Percentiles rank a stretch among this genome's conserved stretches.
phyloP scores from a whole-genome alignment of 2,113 vertebrate species.

The Crotalus horridus region DNA sequence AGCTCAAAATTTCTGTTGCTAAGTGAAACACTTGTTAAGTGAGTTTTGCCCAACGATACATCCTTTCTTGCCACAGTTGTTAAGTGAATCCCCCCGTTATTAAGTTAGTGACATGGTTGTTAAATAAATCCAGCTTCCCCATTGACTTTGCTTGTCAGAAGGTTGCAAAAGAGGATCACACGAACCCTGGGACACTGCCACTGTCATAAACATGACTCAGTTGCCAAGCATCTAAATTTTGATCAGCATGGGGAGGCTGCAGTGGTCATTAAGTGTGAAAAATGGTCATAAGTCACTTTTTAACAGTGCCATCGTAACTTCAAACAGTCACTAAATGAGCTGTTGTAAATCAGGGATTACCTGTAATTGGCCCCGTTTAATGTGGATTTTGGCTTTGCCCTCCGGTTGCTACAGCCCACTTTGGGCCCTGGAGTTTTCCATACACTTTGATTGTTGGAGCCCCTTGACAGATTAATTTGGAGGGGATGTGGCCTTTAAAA shows the following conservation, averaged over 20 bases:
- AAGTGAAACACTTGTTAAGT: not conserved
- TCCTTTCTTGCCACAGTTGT: not conserved
- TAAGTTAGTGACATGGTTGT: not conserved
- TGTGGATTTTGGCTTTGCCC: not conserved
- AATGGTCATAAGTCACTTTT: not conserved
- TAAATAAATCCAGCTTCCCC: not conserved
- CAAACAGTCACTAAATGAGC: not conserved
- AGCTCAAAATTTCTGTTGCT: not conserved
- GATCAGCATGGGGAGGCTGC: not conserved
- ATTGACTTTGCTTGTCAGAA: not conserved
- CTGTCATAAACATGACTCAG: not conserved
- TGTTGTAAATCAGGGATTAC: not conserved
- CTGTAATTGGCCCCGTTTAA: not conserved
- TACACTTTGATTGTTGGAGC: not conserved
- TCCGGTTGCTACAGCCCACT: not conserved
- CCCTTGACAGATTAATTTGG: not conserved
- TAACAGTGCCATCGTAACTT: not conserved
- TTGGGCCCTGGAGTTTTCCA: not conserved
- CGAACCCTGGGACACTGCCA: not conserved
- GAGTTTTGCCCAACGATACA: not conserved
- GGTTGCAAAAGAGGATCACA: not conserved
- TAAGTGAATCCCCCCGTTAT: not conserved
- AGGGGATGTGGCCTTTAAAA: not conserved
- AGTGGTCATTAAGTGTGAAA: not conserved
- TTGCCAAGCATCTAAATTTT: not conserved